Percentiles rank a stretch among this genome's conserved stretches.
Conservation (phyloP, 2,797 vertebrate genomes). For the Falco concolor region DNA sequence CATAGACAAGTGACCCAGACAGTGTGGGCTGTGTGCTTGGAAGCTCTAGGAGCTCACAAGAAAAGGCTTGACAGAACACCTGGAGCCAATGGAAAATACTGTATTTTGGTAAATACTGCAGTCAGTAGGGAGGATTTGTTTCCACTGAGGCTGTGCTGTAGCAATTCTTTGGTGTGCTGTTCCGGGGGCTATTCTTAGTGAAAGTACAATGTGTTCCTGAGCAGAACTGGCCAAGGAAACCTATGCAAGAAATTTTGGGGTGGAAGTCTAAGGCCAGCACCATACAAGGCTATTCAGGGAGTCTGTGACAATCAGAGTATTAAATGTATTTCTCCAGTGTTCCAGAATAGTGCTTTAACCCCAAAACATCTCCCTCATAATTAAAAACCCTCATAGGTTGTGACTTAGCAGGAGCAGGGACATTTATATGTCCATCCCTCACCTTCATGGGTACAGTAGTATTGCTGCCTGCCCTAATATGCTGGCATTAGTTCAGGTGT, state of each 20-base stretch:
- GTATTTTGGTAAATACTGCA: not conserved
- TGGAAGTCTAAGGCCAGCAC: not conserved
- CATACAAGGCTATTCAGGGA: not conserved
- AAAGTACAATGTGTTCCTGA: not conserved
- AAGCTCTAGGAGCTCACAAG: not conserved
- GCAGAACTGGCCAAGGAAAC: not conserved
- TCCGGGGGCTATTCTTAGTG: not conserved
- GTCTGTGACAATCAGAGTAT: not conserved
- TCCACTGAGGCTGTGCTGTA: not conserved
- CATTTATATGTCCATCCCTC: not conserved
- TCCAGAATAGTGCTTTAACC: not conserved
- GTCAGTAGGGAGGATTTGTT: not conserved
- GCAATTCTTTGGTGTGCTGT: not conserved
- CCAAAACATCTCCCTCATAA: not conserved
- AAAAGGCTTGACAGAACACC: not conserved
- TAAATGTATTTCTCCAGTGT: not conserved
- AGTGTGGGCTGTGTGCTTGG: not conserved
- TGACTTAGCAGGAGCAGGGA: not conserved
- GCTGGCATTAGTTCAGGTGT: not conserved
- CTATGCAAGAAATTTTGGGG: not conserved
- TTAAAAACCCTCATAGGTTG: not conserved
- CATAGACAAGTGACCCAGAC: not conserved
- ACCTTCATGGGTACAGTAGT: not conserved
- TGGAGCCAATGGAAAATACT: not conserved
- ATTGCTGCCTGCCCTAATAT: not conserved